Evolutionary conservation across 2,113 vertebrate species (phyloP).

Genomic region (Loxodonta africana): DNA sequence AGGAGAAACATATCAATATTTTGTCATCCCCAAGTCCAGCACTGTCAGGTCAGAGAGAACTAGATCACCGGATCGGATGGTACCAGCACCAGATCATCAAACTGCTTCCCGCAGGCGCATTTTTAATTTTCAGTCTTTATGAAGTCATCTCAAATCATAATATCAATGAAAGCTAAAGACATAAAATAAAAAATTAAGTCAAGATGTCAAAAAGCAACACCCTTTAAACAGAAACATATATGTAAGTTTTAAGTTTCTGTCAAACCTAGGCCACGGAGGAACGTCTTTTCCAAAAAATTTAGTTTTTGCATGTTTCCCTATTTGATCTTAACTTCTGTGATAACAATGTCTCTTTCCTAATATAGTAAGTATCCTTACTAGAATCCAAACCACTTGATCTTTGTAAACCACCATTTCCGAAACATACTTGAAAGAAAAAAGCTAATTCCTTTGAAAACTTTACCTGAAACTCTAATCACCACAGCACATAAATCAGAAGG

Average conservation of each 20-base stretch:
- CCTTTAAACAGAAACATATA: background rate
- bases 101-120: background rate
- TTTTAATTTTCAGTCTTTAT: slow-evolving; percentile 21
- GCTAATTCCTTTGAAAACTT: slow-evolving; percentile 42
- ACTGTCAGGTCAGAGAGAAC: background rate
- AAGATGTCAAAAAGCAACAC: slow-evolving; percentile 55
- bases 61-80: background rate
- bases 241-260: background rate
- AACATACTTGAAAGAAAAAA: background rate
- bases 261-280: slow-evolving; percentile 21
- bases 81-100: background rate
- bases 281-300: slow-evolving; percentile 9
- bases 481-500: slow-evolving; percentile 27
- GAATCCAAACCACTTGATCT: slow-evolving; percentile 20
- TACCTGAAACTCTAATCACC: slow-evolving; percentile 59
- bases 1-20: slow-evolving; percentile 20
- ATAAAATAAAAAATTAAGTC: background rate
- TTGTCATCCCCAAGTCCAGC: slow-evolving; percentile 25
- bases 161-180: slow-evolving; percentile 44
- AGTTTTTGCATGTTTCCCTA: background rate
- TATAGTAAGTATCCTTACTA: background rate
- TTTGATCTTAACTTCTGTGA: slow-evolving; percentile 6
- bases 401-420: slow-evolving; percentile 56
- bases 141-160: background rate
- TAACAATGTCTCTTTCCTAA: slow-evolving; percentile 22